These are phyloP conservation scores for Hermetia illucens DNA, from an alignment of 1,140 invertebrate genomes.

Conservation along the genomic window DNA sequence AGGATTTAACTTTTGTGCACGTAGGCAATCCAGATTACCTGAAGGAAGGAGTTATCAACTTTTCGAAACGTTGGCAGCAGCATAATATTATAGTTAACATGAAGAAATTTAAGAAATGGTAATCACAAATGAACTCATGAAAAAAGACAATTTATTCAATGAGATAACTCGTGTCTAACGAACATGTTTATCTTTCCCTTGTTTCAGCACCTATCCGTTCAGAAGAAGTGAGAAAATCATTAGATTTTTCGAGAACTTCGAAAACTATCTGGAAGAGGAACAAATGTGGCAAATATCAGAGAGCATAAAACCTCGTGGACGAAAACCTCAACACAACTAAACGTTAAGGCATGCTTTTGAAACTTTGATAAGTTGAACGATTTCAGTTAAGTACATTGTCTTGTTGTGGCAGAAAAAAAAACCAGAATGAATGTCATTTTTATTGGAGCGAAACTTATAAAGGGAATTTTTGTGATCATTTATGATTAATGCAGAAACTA, in stretches of 20 bases:
- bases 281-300: conserved; percentile 97
- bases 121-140: conserved; percentile 23
- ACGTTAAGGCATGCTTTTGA: too few species aligned
- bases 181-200: too few species aligned
- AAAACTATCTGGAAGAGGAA: conserved; percentile 88
- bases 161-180: background rate
- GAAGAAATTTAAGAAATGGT: conserved; percentile 92
- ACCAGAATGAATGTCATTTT: too few species aligned
- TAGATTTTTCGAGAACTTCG: conserved; percentile 92
- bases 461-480: too few species aligned
- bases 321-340: conserved; percentile 21
- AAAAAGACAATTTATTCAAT: background rate
- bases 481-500: too few species aligned
- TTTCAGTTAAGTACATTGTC: too few species aligned
- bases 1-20: conserved; percentile 98
- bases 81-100: conserved; percentile 96
- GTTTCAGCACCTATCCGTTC: conserved; percentile 55
- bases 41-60: conserved; percentile 82
- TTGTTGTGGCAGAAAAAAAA: too few species aligned
- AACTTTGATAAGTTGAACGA: too few species aligned
- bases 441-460: too few species aligned
- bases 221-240: conserved; percentile 89
- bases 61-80: conserved; percentile 96
- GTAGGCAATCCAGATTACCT: conserved; percentile 89
- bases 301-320: conserved; percentile 76